A percentile compares a stretch with the other conserved stretches of the same genome.
phyloP scores from a whole-genome alignment of 2,888 invertebrate species.

The Kryphioiulus occultus region DNA sequence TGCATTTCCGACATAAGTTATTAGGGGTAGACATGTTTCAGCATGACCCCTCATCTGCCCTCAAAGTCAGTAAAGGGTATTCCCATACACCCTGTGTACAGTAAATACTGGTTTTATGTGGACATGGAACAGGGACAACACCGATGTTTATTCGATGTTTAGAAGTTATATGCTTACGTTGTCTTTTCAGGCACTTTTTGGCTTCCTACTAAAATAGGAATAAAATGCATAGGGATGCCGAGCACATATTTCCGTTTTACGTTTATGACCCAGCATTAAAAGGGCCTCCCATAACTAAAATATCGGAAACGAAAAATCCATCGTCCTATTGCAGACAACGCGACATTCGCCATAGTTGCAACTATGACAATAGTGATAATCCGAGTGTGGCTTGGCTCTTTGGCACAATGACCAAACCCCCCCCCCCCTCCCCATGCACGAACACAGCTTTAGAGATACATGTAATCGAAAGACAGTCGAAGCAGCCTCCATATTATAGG shows the following conservation, averaged over 20 bases:
- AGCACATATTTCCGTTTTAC: neutral
- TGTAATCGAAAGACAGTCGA: neutral
- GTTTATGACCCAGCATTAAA: neutral
- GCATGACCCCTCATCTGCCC: no score
- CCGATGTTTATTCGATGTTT: no score
- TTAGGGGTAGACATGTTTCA: no score
- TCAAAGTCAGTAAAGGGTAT: no score
- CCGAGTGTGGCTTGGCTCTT: neutral
- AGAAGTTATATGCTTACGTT: neutral
- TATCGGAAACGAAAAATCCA: neutral
- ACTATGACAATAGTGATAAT: neutral
- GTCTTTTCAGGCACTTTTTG: neutral
- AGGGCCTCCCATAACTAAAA: neutral
- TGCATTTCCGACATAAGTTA: no score
- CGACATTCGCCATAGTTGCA: neutral
- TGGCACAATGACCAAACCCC: neutral
- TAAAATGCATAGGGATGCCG: neutral
- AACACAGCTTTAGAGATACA: neutral
- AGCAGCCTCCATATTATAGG: neutral
- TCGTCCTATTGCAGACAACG: neutral
- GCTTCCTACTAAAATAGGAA: neutral
- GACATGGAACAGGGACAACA: no score
- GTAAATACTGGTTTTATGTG: no score
- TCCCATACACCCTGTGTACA: no score
- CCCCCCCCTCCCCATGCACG: no score